phyloP scores from a whole-genome alignment of 2,113 vertebrate species.

The Leucoraja erinaceus region DNA sequence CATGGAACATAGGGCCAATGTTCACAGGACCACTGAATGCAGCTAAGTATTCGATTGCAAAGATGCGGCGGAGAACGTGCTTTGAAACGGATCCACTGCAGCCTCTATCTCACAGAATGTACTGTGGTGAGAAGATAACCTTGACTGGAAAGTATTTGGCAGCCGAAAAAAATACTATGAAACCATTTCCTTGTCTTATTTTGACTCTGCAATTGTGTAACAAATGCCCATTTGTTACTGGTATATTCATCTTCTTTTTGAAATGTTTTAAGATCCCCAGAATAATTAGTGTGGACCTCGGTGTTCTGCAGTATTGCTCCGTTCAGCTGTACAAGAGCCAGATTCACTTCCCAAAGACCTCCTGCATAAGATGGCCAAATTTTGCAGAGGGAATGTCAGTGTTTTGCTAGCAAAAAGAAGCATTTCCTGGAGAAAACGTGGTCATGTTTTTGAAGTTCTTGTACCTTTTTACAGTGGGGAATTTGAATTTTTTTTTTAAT shows the following conservation, averaged over 20 bases:
- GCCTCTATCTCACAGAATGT: not conserved
- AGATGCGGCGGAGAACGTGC: not conserved
- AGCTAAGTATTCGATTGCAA: not conserved
- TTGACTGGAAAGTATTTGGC: not conserved
- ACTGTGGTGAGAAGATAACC: not conserved
- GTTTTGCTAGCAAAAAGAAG: not conserved
- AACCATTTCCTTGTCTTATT: not conserved
- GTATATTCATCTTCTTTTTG: no score
- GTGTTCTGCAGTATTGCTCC: not conserved
- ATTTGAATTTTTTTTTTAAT: not conserved
- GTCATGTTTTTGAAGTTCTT: not conserved
- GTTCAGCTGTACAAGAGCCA: not conserved
- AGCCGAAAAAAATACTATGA: not conserved
- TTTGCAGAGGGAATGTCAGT: not conserved
- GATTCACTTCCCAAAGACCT: not conserved
- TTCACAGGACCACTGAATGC: not conserved
- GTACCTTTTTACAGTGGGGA: no score
- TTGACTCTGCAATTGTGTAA: not conserved
- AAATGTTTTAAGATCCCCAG: not conserved
- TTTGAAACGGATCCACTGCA: not conserved
- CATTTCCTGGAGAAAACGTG: not conserved
- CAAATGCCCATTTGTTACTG: not conserved
- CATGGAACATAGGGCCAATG: not conserved
- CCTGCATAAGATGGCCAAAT: not conserved
- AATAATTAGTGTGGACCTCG: not conserved